These are phyloP conservation scores for Osmerus mordax DNA, from an alignment of 2,113 vertebrate species.

Conservation along the genomic window DNA sequence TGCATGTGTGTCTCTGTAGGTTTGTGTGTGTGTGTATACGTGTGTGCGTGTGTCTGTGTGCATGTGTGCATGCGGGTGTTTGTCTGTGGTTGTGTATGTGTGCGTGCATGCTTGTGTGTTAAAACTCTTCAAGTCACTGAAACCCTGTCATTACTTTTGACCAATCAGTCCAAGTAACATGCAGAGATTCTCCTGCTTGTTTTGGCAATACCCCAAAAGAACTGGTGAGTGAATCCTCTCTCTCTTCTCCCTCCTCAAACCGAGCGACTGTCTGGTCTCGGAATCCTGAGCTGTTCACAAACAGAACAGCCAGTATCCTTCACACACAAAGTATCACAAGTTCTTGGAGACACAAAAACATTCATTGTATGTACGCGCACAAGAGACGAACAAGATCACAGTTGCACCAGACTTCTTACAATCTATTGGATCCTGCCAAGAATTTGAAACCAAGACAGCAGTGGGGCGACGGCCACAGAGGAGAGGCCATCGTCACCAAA, in stretches of 20 bases:
- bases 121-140: background rate
- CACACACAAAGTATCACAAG: background rate
- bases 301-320: no score
- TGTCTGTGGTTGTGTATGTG: no score
- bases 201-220: background rate
- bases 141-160: background rate
- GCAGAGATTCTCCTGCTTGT: background rate
- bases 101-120: no score
- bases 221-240: background rate
- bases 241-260: background rate
- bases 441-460: background rate
- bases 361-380: no score
- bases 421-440: background rate
- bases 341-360: background rate
- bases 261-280: no score
- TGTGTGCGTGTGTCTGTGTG: no score
- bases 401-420: no score
- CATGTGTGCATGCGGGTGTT: no score
- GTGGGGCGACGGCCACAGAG: background rate
- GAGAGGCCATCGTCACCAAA: background rate
- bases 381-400: background rate
- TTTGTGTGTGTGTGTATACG: no score
- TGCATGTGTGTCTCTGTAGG: constrained; percentile 2
- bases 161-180: background rate
- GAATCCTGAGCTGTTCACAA: background rate